Conservation (phyloP, 2,797 vertebrate genomes). For the Sebastes kiyomatsui region DNA sequence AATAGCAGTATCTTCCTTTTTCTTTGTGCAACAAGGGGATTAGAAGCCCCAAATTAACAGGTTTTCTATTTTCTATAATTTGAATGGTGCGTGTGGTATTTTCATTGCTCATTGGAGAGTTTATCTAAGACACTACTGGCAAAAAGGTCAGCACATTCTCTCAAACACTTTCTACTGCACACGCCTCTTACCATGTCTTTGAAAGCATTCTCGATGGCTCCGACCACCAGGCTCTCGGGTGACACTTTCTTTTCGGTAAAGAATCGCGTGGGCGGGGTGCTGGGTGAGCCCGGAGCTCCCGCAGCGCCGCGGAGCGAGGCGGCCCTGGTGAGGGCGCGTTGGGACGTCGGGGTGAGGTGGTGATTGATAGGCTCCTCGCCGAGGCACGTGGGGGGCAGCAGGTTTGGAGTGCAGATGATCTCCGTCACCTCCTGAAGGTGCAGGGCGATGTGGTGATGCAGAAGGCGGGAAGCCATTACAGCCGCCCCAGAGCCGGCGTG, state of each 20-base stretch:
- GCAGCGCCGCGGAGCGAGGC: constrained; percentile 90
- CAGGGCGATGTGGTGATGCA: constrained; percentile 91
- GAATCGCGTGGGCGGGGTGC: constrained; percentile 90
- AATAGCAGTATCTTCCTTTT: neutral
- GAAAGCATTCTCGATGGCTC: constrained; percentile 96
- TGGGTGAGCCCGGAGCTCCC: constrained; percentile 90
- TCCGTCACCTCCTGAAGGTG: constrained; percentile 94
- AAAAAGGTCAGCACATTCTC: neutral
- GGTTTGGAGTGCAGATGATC: constrained; percentile 85
- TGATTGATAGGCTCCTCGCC: constrained; percentile 89
- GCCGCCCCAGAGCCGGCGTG: constrained; percentile 94
- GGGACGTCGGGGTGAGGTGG: constrained; percentile 71
- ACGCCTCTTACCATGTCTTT: constrained; percentile 91
- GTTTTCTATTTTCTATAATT: neutral
- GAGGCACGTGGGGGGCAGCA: constrained; percentile 89
- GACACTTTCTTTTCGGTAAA: constrained; percentile 96
- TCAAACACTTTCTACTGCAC: neutral
- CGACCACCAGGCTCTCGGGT: constrained; percentile 93
- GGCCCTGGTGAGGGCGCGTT: constrained; percentile 89
- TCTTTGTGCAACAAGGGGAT: neutral
- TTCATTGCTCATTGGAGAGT: neutral
- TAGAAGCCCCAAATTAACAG: neutral
- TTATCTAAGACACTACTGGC: neutral
- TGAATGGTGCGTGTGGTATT: neutral
- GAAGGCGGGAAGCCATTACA: constrained; percentile 89